Conservation (phyloP, 1,140 invertebrate genomes). For the Drosophila mayri region DNA sequence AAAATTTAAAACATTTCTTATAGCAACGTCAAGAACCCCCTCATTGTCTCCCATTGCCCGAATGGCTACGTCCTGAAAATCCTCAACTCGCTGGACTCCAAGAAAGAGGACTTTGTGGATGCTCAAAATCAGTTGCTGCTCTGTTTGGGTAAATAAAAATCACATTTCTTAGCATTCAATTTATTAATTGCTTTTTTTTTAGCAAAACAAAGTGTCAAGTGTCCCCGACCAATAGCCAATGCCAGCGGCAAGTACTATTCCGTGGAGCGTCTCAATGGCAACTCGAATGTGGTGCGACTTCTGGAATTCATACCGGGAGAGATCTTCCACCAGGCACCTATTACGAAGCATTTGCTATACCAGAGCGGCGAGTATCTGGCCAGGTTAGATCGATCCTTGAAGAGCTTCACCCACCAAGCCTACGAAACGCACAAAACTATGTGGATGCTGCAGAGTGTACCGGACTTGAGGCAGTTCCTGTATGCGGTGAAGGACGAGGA, state of each 20-base stretch:
- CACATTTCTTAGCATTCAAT: no score
- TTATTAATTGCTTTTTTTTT: slow-evolving; percentile 25
- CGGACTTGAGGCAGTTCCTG: slow-evolving; percentile 89
- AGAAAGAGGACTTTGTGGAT: slow-evolving; percentile 88
- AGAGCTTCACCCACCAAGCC: slow-evolving; percentile 89
- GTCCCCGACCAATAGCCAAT: slow-evolving; percentile 89
- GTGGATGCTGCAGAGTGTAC: slow-evolving; percentile 90
- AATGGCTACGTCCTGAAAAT: slow-evolving; percentile 93
- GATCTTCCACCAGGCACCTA: slow-evolving; percentile 87
- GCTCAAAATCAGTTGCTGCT: slow-evolving; percentile 90
- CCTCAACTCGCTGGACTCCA: slow-evolving; percentile 92
- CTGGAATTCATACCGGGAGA: slow-evolving; percentile 91
- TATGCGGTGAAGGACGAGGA: slow-evolving; percentile 88
- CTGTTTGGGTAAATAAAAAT: slow-evolving; percentile 86
- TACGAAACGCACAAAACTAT: slow-evolving; percentile 88
- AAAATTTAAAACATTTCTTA: slow-evolving; percentile 4
- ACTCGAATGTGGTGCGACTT: slow-evolving; percentile 89
- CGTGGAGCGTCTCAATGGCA: slow-evolving; percentile 86
- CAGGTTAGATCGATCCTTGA: slow-evolving; percentile 88
- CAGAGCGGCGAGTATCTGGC: slow-evolving; percentile 90
- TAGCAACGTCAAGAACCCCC: slow-evolving; percentile 87
- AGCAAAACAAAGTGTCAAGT: slow-evolving; percentile 87
- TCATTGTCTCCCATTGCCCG: slow-evolving; percentile 86
- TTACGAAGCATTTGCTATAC: slow-evolving; percentile 87
- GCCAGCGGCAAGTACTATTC: slow-evolving; percentile 88